A percentile compares a stretch with the other conserved stretches of the same genome.
Conservation (phyloP, 2,797 vertebrate species). For the Furcifer pardalis region DNA sequence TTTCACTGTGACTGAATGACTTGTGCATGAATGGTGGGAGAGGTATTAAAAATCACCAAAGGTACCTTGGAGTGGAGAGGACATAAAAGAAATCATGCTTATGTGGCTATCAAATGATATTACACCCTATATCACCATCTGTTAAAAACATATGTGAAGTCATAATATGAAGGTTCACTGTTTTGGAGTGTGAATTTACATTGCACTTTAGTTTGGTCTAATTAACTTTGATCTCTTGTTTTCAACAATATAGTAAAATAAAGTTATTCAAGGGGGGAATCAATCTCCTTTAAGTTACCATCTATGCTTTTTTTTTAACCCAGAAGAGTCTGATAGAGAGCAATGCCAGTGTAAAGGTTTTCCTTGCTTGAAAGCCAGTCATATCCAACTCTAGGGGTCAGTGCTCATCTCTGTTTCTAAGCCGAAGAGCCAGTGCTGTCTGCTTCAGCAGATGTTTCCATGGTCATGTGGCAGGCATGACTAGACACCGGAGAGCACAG, state of each 20-base stretch:
- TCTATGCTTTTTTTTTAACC: not conserved
- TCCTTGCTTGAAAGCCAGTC: not conserved
- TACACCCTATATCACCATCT: not conserved
- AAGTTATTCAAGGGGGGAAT: not conserved
- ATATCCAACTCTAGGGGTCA: not conserved
- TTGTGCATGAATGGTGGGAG: not conserved
- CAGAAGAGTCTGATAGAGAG: too few species aligned
- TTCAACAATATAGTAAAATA: constrained; percentile 28
- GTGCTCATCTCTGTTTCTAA: too few species aligned
- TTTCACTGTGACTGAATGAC: not conserved
- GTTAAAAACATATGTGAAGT: constrained; percentile 24
- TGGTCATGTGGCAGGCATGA: too few species aligned
- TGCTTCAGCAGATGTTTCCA: too few species aligned
- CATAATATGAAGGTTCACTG: constrained; percentile 9
- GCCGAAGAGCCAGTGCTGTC: too few species aligned
- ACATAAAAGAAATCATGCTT: constrained; percentile 12
- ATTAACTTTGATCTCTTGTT: constrained; percentile 19
- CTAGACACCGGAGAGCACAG: too few species aligned
- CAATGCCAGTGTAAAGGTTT: too few species aligned
- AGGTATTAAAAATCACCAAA: constrained; percentile 33
- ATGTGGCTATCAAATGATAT: not conserved
- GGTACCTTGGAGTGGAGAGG: constrained; percentile 3
- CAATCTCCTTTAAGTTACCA: not conserved
- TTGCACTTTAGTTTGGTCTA: constrained; percentile 17
- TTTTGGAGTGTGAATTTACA: constrained; percentile 34